Evolutionary conservation across 2,113 vertebrate genomes (phyloP).

Genomic region (Tetraodon nigroviridis): DNA sequence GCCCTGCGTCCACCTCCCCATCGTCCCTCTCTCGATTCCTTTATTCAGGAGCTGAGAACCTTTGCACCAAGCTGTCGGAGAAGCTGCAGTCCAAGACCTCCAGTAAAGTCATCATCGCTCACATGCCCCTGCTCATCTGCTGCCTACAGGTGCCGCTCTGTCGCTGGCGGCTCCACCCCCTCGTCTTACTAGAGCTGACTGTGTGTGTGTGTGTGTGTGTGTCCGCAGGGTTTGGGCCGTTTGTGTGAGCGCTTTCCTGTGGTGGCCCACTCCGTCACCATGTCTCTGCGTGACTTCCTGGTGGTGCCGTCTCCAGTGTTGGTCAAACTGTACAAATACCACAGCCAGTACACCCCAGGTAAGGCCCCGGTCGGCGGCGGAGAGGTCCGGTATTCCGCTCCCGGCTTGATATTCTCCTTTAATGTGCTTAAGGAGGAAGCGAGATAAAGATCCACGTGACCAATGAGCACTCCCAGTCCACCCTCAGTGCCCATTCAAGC

Average conservation of each 20-base stretch:
- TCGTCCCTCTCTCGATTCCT: background rate
- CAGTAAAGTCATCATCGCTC: slow-evolving; percentile 99
- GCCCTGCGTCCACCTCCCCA: background rate
- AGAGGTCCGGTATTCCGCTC: background rate
- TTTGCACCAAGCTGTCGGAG: slow-evolving; percentile 94
- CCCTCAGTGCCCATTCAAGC: slow-evolving; percentile 78
- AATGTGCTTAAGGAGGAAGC: slow-evolving; percentile 66
- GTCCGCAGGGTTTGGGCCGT: slow-evolving; percentile 85
- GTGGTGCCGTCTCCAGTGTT: slow-evolving; percentile 96
- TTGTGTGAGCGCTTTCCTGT: slow-evolving; percentile 94
- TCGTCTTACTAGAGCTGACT: too few species aligned
- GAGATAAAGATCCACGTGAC: slow-evolving; percentile 98
- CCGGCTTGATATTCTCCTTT: too few species aligned
- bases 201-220: too few species aligned
- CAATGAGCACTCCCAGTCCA: slow-evolving; percentile 91
- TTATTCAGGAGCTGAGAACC: slow-evolving; percentile 88
- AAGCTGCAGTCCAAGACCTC: slow-evolving; percentile 98
- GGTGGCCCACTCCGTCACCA: slow-evolving; percentile 93
- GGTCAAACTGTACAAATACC: slow-evolving; percentile 97
- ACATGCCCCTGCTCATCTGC: slow-evolving; percentile 95
- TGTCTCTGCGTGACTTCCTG: slow-evolving; percentile 89
- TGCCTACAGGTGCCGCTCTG: slow-evolving; percentile 85
- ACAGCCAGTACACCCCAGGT: slow-evolving; percentile 92
- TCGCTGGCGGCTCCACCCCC: too few species aligned
- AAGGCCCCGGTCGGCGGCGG: slow-evolving; percentile 7